Evolutionary conservation across 2,113 vertebrate genomes (phyloP), one percentile per base, ranked within the genome.

Genomic region (Ptilonorhynchus violaceus): DNA sequence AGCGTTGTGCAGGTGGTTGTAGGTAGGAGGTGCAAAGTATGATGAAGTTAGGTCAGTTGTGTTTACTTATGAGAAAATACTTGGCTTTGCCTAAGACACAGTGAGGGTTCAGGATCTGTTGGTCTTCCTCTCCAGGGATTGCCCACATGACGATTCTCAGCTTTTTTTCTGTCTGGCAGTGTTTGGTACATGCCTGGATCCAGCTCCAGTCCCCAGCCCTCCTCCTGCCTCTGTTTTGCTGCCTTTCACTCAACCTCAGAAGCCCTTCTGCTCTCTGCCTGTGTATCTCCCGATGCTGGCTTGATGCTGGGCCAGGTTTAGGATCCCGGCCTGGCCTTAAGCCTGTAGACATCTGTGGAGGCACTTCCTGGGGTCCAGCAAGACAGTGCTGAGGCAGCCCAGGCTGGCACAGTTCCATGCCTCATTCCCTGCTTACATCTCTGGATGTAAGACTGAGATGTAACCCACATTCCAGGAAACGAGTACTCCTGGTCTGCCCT

Each of bases 111-210:
- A 58, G 42, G 27, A 85, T 33, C 9, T 72, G 25, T 69, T 3
- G 2, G 13, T 19, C 16, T 70, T 86, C n/a, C 50, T 74, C 41
- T 88, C 63, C 42, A 83, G 46, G 46, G 21, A 31, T 16, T 70
- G 46, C 14, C 28, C 20, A 11, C 28, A 16, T 53, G 72, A 49
- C 0, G 0, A 41, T 63, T 80, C 41, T 66, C 41, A 49, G 59
- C 5, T 52, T 33, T 68, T 70, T 64, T 56, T 80, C 73, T 86
- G 22, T 44, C 46, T 91, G 31, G 37, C 46, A 76, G 2, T 2
- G 1, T 50, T 83, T 2, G 2, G 24, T 78, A 14, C 0, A 0
- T 58, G n/a, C 12, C 73, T 62, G 31, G 2, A 6, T 88, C 15
- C 60, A 60, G 59, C 31, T 89, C 50, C 16, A 4, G 5, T 15